phyloP scores from a whole-genome alignment of 2,113 vertebrate genomes.

The Cygnus atratus region DNA sequence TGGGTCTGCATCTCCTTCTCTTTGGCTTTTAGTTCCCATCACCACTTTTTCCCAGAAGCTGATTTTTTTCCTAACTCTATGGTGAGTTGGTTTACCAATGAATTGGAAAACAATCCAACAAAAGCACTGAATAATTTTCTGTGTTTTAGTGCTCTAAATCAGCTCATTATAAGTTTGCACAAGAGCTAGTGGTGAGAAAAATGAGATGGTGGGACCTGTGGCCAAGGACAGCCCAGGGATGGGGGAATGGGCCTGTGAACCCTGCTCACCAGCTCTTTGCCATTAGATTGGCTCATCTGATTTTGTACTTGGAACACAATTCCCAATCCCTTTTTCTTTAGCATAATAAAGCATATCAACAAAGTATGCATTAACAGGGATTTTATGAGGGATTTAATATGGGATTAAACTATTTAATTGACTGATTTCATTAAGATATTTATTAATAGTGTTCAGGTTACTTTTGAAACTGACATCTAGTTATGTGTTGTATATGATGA shows the following conservation, averaged over 20 bases:
- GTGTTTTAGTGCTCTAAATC: not conserved
- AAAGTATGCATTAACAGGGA: not conserved
- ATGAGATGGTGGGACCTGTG: not conserved
- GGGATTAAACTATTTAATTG: not conserved
- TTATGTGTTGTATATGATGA: not conserved
- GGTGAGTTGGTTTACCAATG: not conserved
- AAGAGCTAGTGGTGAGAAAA: not conserved
- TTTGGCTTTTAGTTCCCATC: not conserved
- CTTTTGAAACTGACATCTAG: not conserved
- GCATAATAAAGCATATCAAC: not conserved
- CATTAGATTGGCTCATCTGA: not conserved
- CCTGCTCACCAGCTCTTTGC: not conserved
- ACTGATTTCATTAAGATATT: not conserved
- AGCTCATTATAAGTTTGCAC: not conserved
- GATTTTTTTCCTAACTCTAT: not conserved
- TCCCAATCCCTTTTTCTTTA: not conserved
- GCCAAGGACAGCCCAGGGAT: not conserved
- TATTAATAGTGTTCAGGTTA: not conserved
- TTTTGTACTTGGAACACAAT: fast-evolving
- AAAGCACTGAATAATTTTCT: not conserved
- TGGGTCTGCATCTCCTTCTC: not conserved
- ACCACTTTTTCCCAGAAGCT: not conserved
- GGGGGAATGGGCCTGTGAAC: not conserved
- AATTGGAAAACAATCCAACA: not conserved
- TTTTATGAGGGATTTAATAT: not conserved